Percentiles rank a stretch among this genome's conserved stretches.
phyloP scores from a whole-genome alignment of 1,140 invertebrate species.

The Drosophila sulfurigaster region DNA sequence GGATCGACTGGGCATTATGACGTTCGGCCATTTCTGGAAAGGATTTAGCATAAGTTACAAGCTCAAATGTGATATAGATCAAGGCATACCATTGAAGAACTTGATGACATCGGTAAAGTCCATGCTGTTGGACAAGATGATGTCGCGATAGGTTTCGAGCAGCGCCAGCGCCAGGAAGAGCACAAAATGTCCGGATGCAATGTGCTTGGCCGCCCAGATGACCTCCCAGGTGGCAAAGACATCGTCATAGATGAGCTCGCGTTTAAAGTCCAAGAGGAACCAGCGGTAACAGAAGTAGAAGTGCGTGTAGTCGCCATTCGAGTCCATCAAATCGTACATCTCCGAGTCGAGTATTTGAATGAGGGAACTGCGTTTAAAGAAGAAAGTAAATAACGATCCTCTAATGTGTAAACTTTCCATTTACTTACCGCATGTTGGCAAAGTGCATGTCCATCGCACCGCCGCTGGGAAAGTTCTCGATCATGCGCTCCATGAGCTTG shows the following conservation, averaged over 20 bases:
- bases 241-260: slow-evolving; percentile 96
- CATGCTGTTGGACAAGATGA: slow-evolving; percentile 97
- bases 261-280: slow-evolving; percentile 90
- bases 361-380: slow-evolving; percentile 87
- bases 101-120: slow-evolving; percentile 99
- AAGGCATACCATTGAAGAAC: slow-evolving; percentile 95
- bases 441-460: slow-evolving; percentile 98
- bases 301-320: slow-evolving; percentile 97
- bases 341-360: slow-evolving; percentile 96
- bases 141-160: slow-evolving; percentile 96
- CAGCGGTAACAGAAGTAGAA: slow-evolving; percentile 99
- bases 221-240: slow-evolving; percentile 97
- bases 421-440: slow-evolving; percentile 94
- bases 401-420: slow-evolving; percentile 75
- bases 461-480: slow-evolving; percentile 96
- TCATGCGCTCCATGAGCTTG: slow-evolving; percentile 95
- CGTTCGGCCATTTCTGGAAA: slow-evolving; percentile 96
- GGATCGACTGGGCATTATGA: slow-evolving; percentile 93
- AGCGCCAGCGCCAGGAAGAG: slow-evolving; percentile 96
- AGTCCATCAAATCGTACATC: slow-evolving; percentile 97
- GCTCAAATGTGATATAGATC: slow-evolving; percentile 91
- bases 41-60: slow-evolving; percentile 94
- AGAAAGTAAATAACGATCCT: slow-evolving; percentile 85
- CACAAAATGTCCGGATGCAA: slow-evolving; percentile 95
- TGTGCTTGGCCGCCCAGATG: slow-evolving; percentile 96